Evolutionary conservation across 2,797 vertebrate species (phyloP), one percentile per base, ranked within the genome.

Genomic region (Setipinna tenuifilis): DNA sequence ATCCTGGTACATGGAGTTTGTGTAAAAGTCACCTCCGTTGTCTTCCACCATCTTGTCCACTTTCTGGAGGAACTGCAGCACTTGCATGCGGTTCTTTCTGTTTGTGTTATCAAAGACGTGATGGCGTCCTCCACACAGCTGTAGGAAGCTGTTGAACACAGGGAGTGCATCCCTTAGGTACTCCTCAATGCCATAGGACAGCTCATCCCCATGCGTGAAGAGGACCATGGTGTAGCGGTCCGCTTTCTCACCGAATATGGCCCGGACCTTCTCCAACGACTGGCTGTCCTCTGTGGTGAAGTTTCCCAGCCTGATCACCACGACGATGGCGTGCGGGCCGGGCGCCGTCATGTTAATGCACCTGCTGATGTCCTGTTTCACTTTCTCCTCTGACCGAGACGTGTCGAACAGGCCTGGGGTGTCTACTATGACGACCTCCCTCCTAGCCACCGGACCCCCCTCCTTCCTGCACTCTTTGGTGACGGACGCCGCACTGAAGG

Each of bases 321-420:
- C 84, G 59, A 93, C 59, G 87, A 92, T 85, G 71, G 85, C 89
- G 2, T 92, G 89, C n/a, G 89, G 89, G 0, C 83, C 90, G 0
- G 87, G 88, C 0, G 89, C 86, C 0, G 88, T 89, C 88, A 88
- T 86, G 88, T 88, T 89, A 61, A 92, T 87, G 35, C 88, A 88
- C 3, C 88, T 88, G 5, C 85, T 82, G 83, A 91, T 86, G 19
- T 89, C 58, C 11, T 23, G 65, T 65, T 41, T 62, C 35, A 82
- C 31, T 0, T 3, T 44, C 1, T 19, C 3, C 0, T 82, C 19
- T 1, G n/a, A 0, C 0, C 25, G 2, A 0, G 28, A 46, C 0
- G 90, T 83, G 85, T 89, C 86, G 0, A 87, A 88, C 28, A 92
- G 83, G 6, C 87, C 54, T 0, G 90, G 91, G 7, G 90, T 90